Conservation (phyloP, 1,140 invertebrate species). For the Galleria mellonella region DNA sequence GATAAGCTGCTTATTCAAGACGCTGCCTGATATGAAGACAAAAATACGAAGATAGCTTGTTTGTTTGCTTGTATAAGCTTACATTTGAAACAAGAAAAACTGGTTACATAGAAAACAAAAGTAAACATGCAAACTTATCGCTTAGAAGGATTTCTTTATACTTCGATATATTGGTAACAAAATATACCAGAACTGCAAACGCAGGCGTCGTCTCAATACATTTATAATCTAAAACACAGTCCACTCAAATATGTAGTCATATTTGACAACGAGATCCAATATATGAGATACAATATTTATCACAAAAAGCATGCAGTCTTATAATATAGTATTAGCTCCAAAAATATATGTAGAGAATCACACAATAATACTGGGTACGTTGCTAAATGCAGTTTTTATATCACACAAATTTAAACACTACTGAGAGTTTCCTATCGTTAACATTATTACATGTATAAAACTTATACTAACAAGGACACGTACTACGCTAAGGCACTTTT, state of each 20-base stretch:
- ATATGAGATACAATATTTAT: constrained; percentile 37
- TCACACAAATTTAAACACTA: constrained; percentile 5
- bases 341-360: constrained; percentile 31
- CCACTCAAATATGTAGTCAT: constrained; percentile 4
- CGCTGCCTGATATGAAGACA: no score
- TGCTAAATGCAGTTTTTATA: constrained; percentile 15
- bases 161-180: not conserved
- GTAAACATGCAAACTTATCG: no score
- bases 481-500: not conserved
- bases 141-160: no score
- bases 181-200: not conserved
- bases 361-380: constrained; percentile 60
- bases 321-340: constrained; percentile 17
- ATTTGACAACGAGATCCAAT: constrained; percentile 44
- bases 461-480: not conserved
- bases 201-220: not conserved
- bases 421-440: not conserved
- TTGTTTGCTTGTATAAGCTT: no score
- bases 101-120: no score
- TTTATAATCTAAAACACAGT: constrained; percentile 1
- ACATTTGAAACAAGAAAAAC: no score
- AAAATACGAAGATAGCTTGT: no score
- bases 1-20: no score
- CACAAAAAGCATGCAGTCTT: constrained; percentile 49
- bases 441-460: not conserved